Evolutionary conservation across 2,888 invertebrate species (phyloP).

Genomic region (Chloroclystis v-ata): DNA sequence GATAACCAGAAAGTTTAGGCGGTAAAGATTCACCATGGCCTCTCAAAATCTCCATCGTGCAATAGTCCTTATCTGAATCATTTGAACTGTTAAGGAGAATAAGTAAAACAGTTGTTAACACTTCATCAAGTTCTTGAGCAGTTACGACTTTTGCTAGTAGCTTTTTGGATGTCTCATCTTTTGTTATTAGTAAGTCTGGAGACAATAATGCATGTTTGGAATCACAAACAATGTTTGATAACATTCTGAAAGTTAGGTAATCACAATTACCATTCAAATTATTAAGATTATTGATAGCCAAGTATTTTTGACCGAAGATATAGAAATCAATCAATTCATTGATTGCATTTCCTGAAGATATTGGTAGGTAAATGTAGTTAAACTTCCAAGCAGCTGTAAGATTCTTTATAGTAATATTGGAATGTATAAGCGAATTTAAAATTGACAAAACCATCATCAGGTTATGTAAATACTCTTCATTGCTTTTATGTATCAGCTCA

Average conservation of each 20-base stretch:
- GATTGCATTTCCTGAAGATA: conserved; percentile 55
- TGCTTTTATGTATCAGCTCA: conserved; percentile 51
- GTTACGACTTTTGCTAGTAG: conserved; percentile 51
- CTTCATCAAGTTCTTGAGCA: conserved; percentile 59
- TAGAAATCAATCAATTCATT: conserved; percentile 52
- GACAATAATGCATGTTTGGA: conserved; percentile 16
- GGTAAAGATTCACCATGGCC: conserved; percentile 56
- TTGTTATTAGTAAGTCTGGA: conserved; percentile 34
- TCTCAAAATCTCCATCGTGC: conserved; percentile 52
- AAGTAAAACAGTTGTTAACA: conserved; percentile 54
- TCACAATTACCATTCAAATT: conserved; percentile 47
- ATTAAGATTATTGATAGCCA: conserved; percentile 24
- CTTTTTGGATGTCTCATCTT: conserved; percentile 44
- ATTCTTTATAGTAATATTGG: conserved; percentile 57
- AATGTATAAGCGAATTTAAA: conserved; percentile 55
- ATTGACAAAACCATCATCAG: conserved; percentile 48
- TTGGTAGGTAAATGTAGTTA: conserved; percentile 65
- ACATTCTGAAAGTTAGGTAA: conserved; percentile 55
- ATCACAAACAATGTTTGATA: conserved; percentile 40
- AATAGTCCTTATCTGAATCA: conserved; percentile 38
- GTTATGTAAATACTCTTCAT: conserved; percentile 59
- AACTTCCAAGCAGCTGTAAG: conserved; percentile 67
- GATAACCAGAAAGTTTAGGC: conserved; percentile 46
- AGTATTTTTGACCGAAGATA: conserved; percentile 6
- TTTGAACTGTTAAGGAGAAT: conserved; percentile 45